Evolutionary conservation across 37 sponge, comb jelly and placozoan genomes (phyloP).

Genomic region (Tethya wilhelma): DNA sequence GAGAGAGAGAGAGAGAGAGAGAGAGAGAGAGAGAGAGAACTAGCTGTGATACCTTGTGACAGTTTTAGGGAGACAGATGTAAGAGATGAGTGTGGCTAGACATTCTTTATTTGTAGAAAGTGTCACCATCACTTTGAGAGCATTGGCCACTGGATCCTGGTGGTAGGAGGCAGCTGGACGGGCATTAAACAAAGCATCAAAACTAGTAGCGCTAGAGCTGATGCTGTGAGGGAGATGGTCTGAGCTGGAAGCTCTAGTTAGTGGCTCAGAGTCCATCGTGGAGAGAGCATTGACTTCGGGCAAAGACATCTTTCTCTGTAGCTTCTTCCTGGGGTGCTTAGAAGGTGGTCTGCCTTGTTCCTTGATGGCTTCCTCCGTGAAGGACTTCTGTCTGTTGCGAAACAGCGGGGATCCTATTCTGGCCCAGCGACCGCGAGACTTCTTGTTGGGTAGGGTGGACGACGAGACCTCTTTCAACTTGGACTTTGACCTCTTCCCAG

Average conservation of each 20-base stretch:
- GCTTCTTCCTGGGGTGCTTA: background rate
- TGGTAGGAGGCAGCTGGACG: background rate
- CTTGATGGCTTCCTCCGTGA: too few relatives aligned
- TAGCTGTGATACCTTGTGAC: constrained; percentile 28
- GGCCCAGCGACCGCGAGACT: too few relatives aligned
- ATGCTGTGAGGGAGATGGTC: too few relatives aligned
- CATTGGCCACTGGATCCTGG: too few relatives aligned
- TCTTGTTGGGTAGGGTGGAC: too few relatives aligned
- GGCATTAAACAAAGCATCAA: background rate
- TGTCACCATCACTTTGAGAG: constrained; percentile 50
- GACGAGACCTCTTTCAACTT: too few relatives aligned
- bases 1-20: background rate
- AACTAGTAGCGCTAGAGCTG: background rate
- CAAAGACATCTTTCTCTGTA: background rate
- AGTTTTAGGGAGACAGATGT: constrained; percentile 76
- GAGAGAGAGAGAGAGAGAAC: constrained; percentile 1
- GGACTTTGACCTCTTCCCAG: background rate
- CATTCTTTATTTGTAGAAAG: constrained; percentile 80
- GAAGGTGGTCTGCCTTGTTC: background rate
- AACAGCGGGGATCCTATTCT: constrained; percentile 15
- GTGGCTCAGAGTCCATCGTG: too few relatives aligned
- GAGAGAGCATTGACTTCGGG: too few relatives aligned
- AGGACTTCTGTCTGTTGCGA: background rate
- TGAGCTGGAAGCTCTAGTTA: too few relatives aligned
- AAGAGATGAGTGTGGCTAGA: constrained; percentile 52